Evolutionary conservation across 2,888 invertebrate species (phyloP).

Genomic region (Ophion ellenae): DNA sequence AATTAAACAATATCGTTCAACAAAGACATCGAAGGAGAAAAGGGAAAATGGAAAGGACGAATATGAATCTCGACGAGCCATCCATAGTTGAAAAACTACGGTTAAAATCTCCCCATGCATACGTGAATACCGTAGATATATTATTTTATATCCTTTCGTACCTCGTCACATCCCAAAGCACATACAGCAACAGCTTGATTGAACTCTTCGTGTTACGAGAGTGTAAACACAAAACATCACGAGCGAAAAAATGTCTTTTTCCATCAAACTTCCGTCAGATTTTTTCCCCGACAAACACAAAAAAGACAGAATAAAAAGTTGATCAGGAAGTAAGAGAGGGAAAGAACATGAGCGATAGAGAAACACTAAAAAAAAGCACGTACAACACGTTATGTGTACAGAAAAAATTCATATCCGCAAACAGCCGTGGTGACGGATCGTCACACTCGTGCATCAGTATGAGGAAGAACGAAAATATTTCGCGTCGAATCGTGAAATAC

Average conservation of each 20-base stretch:
- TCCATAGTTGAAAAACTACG: not conserved
- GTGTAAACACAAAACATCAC: constrained; percentile 3
- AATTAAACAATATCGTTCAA: too few relatives aligned
- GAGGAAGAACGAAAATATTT: constrained; percentile 46
- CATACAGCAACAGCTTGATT: constrained; percentile 11
- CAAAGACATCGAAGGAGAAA: too few relatives aligned
- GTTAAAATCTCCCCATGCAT: not conserved
- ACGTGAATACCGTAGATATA: not conserved
- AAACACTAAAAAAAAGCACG: constrained; percentile 6
- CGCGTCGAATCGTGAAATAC: constrained; percentile 41
- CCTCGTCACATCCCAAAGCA: not conserved
- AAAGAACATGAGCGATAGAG: constrained; percentile 30
- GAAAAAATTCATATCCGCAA: constrained; percentile 26
- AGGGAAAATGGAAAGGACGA: too few relatives aligned
- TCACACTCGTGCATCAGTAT: constrained; percentile 50
- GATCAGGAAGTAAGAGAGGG: not conserved
- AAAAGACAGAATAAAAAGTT: not conserved
- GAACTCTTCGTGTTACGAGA: not conserved
- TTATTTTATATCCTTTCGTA: constrained; percentile 2
- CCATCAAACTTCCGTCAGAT: not conserved
- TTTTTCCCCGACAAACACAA: not conserved
- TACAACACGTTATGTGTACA: constrained; percentile 14
- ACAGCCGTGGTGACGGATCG: constrained; percentile 62
- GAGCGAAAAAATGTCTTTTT: constrained; percentile 10
- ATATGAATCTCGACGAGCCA: too few relatives aligned